A percentile compares a stretch with the other conserved stretches of the same genome.
Evolutionary conservation across 2,113 vertebrate genomes (phyloP).

Genomic region (Eupsittula cactorum): DNA sequence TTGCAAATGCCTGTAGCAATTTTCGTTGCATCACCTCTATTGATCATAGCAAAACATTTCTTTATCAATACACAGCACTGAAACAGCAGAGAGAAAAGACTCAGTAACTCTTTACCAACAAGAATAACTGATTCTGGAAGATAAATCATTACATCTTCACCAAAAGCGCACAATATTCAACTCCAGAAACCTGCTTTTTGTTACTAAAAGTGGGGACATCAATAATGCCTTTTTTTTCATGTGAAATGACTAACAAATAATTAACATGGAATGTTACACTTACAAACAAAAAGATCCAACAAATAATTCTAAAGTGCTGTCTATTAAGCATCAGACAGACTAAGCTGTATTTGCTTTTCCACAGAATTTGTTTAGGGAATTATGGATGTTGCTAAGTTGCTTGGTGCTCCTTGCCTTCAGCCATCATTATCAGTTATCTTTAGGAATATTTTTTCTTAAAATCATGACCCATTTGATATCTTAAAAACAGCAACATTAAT

Average conservation of each 20-base stretch:
- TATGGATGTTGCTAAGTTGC: conserved; percentile 27
- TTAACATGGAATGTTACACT: neutral
- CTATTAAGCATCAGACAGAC: neutral
- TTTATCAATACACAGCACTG: neutral
- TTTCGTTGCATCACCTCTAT: neutral
- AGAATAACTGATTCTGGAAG: neutral
- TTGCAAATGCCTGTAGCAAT: neutral
- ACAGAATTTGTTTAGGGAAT: conserved; percentile 30
- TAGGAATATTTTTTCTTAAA: conserved; percentile 72
- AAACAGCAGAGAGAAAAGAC: neutral
- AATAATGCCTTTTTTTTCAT: neutral
- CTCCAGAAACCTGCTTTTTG: neutral
- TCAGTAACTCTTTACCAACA: neutral
- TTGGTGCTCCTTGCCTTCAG: neutral
- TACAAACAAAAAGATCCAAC: neutral
- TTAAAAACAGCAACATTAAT: conserved; percentile 81
- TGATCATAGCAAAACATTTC: neutral
- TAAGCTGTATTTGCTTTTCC: conserved; percentile 17
- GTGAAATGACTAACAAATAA: conserved; percentile 6
- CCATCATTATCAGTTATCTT: conserved; percentile 67
- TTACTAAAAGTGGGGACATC: neutral
- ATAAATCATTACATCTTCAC: neutral
- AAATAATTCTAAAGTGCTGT: neutral
- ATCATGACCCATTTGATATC: conserved; percentile 78
- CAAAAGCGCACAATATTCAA: neutral